Evolutionary conservation across 2,797 vertebrate genomes (phyloP).

Genomic region (Babyrousa celebensis): DNA sequence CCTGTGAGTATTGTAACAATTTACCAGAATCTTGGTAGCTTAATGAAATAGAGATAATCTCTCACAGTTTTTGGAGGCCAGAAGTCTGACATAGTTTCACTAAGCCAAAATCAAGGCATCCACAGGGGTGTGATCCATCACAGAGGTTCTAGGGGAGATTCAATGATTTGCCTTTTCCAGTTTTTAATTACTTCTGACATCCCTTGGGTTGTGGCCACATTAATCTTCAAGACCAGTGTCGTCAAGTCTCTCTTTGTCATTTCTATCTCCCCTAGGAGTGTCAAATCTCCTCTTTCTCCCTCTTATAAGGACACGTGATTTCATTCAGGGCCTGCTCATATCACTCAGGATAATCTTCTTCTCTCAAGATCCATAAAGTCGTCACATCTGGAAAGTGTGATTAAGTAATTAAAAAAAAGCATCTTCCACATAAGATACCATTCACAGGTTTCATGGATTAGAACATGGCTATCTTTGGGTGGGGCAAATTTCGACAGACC

Average conservation of each 20-base stretch:
- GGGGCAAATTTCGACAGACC: not conserved
- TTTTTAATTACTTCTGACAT: not conserved
- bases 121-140: not conserved
- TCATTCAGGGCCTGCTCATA: not conserved
- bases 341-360: too few species aligned
- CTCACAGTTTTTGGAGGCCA: not conserved
- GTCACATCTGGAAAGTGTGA: not conserved
- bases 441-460: not conserved
- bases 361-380: not conserved
- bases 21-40: not conserved
- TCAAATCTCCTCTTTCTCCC: not conserved
- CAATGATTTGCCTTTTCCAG: not conserved
- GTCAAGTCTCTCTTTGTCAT: not conserved
- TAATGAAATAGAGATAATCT: not conserved
- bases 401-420: not conserved
- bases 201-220: not conserved
- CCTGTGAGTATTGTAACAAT: not conserved
- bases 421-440: not conserved
- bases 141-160: not conserved
- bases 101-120: not conserved
- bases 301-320: not conserved
- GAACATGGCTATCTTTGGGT: not conserved
- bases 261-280: too few species aligned
- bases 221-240: not conserved
- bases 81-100: not conserved